Percentiles rank a stretch among this genome's conserved stretches.
These are phyloP conservation scores for Drosophila paranaensis DNA, from an alignment of 2,888 invertebrate species.

Conservation along the genomic window DNA sequence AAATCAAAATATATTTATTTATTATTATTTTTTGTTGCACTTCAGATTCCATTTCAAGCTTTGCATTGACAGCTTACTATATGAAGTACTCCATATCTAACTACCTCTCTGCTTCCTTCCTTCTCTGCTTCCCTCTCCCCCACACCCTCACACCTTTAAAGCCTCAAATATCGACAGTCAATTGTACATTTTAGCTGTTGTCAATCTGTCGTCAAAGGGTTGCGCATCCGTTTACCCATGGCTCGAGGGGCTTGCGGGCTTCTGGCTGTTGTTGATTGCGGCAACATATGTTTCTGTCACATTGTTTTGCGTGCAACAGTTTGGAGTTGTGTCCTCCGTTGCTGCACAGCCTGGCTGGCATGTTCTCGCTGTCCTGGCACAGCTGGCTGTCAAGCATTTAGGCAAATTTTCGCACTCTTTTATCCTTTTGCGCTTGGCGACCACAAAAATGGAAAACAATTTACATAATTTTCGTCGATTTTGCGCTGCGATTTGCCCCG, in stretches of 20 bases:
- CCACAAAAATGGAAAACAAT: constrained; percentile 57
- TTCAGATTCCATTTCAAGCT: too few species aligned
- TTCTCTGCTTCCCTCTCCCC: not conserved
- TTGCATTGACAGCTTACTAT: too few species aligned
- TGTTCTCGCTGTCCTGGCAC: constrained; percentile 20
- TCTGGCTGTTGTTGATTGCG: constrained; percentile 55
- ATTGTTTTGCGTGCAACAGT: constrained; percentile 61
- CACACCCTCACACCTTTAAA: not conserved
- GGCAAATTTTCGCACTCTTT: constrained; percentile 80
- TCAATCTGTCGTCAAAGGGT: constrained; percentile 41
- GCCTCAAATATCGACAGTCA: constrained; percentile 13
- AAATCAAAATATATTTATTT: too few species aligned
- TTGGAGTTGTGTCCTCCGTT: constrained; percentile 40
- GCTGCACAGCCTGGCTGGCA: constrained; percentile 27
- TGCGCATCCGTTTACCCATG: constrained; percentile 24
- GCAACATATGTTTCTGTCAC: constrained; percentile 77
- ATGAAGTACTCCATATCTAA: too few species aligned
- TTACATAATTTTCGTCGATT: constrained; percentile 76
- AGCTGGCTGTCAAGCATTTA: constrained; percentile 77
- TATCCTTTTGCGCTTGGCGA: constrained; percentile 8
- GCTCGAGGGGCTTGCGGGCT: constrained; percentile 5
- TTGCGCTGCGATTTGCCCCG: constrained; percentile 53
- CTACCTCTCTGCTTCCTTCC: too few species aligned
- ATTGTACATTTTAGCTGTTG: constrained; percentile 12
- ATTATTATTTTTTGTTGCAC: too few species aligned